Evolutionary conservation across 2,888 invertebrate species (phyloP), one percentile per base, ranked within the genome.

Genomic region (Acanthopleura granulata): DNA sequence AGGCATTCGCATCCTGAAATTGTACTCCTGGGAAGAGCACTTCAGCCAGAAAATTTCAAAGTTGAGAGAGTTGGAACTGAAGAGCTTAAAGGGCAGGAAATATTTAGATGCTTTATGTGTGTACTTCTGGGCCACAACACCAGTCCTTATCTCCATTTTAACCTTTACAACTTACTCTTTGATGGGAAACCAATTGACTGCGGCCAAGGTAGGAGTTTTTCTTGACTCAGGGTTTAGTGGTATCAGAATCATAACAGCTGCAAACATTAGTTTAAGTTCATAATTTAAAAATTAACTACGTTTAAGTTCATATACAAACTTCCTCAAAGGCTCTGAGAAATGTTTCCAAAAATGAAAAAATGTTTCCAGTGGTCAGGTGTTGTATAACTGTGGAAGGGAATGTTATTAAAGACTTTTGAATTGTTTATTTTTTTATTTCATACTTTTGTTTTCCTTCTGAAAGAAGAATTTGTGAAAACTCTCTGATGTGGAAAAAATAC

Each of bases 51-150:
- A 92, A 90, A 89, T 90, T 25, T 93, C 95, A 72, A 91, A 91
- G 49, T 79, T 88, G 16, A 81, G 92, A 76, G 78, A 83, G 27
- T 91, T 92, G 66, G 97, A 98, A 91, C 89, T 98, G 72, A 93
- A 93, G 76, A 95, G 94, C 89, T 91, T 98, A 76, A 94, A 94
- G 81, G 94, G 94, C 14, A 93, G 97, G 77, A 99, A 99, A 92
- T 99, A 98, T 91, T 91, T 99, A 81, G 99, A 99, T 92, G 99
- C 99, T 0, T 91, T 97, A 77, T 99, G 99, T 91, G 99, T 99
- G 18, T 99, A 97, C 90, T 95, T 99, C 90, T 99, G 99, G 99
- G 99, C 99, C 0, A 97, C 97, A 0, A 98, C 98, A 12, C 99
- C 99, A 0, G 96, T 98, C 40, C 82, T 92, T n/a, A 92, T 92